phyloP scores from a whole-genome alignment of 2,888 invertebrate species.

The Ophioninae sp. region DNA sequence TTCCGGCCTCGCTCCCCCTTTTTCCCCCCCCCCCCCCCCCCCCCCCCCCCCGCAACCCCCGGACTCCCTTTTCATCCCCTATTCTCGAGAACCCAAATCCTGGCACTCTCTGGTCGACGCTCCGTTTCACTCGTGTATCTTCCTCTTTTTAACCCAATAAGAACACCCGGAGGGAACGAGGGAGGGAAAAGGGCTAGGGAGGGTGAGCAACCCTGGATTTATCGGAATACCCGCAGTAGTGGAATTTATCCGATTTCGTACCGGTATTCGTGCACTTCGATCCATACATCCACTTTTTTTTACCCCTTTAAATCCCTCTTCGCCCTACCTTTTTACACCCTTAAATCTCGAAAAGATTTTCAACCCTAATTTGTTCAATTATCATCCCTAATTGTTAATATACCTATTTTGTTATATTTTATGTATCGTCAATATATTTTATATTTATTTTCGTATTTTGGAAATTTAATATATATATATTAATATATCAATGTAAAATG shows the following conservation, averaged over 20 bases:
- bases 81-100: neutral
- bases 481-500: too few relatives aligned
- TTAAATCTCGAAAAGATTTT: neutral
- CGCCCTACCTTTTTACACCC: neutral
- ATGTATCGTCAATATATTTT: too few relatives aligned
- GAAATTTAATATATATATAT: too few relatives aligned
- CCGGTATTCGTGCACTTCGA: neutral
- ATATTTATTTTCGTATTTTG: too few relatives aligned
- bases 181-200: neutral
- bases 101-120: neutral
- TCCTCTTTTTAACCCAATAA: neutral
- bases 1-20: too few relatives aligned
- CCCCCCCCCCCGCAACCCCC: neutral
- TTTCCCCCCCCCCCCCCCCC: neutral
- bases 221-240: neutral
- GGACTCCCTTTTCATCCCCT: neutral
- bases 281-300: neutral
- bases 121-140: neutral
- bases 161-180: neutral
- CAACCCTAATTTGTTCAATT: neutral
- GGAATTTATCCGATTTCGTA: constrained; percentile 29
- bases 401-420: too few relatives aligned
- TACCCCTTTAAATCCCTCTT: neutral
- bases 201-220: neutral
- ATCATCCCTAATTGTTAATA: too few relatives aligned